Evolutionary conservation across 2,113 vertebrate species (phyloP).

Genomic region (Recurvirostra avosetta): DNA sequence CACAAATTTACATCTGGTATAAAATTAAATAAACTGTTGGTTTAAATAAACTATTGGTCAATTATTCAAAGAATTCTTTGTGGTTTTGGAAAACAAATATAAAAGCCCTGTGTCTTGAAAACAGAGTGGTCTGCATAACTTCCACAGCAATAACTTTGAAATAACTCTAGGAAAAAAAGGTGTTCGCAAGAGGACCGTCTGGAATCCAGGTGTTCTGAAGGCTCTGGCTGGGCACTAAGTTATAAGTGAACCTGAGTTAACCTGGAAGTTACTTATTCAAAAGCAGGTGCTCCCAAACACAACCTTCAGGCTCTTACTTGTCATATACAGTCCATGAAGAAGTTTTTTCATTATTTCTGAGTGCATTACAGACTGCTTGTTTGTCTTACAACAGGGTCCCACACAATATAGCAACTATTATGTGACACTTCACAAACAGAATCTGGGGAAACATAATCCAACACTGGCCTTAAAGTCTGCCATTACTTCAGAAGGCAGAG

Average conservation of each 20-base stretch:
- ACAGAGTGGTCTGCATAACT: background rate
- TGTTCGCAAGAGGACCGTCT: background rate
- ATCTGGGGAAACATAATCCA: background rate
- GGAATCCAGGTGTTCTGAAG: background rate
- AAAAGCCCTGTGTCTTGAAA: background rate
- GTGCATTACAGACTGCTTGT: background rate
- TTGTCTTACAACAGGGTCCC: background rate
- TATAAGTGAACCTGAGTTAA: background rate
- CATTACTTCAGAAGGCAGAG: background rate
- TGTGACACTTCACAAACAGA: background rate
- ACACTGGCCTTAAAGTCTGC: background rate
- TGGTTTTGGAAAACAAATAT: background rate
- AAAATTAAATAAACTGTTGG: background rate
- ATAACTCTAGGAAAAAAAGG: background rate
- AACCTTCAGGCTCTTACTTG: background rate
- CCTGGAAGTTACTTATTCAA: background rate
- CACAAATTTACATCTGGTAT: background rate
- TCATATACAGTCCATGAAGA: background rate
- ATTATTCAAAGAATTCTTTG: background rate
- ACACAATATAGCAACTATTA: background rate
- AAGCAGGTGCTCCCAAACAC: background rate
- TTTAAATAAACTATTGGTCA: background rate
- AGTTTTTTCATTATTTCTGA: background rate
- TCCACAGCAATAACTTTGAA: background rate
- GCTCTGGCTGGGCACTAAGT: background rate